phyloP scores from a whole-genome alignment of 2,113 vertebrate species.

The human (Homo sapiens) region DNA sequence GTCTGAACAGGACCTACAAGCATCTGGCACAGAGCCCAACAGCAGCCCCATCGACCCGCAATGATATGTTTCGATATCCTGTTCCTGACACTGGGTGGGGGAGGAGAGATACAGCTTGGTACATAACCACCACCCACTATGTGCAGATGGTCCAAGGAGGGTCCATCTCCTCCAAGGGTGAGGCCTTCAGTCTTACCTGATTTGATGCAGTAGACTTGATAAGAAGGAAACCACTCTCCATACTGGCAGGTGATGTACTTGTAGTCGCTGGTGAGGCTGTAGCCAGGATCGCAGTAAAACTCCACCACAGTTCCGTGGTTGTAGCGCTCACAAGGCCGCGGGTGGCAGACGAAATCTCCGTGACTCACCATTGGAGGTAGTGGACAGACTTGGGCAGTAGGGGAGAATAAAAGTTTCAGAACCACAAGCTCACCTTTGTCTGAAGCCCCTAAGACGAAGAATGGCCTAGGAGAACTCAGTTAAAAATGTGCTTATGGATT shows the following conservation, averaged over 20 bases:
- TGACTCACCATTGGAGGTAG: conserved; percentile 91
- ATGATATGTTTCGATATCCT: neutral
- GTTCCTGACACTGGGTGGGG: neutral
- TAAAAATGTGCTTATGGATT: fast-evolving
- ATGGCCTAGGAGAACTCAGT: fast-evolving
- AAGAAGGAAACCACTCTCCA: conserved; percentile 91
- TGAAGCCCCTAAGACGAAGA: neutral
- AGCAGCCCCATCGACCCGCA: neutral
- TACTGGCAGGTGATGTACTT: conserved; percentile 94
- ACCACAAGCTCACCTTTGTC: neutral
- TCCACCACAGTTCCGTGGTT: conserved; percentile 91
- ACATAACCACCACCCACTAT: fast-evolving
- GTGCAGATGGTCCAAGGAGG: too few species aligned
- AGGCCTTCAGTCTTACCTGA: conserved; percentile 80
- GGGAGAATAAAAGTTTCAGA: conserved; percentile 65
- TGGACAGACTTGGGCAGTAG: conserved; percentile 87
- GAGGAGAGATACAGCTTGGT: neutral
- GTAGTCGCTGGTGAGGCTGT: conserved; percentile 91
- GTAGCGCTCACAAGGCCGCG: conserved; percentile 90
- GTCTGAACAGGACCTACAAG: neutral
- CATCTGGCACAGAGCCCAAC: neutral
- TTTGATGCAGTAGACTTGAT: conserved; percentile 89
- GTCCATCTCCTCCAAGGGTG: fast-evolving
- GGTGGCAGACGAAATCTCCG: conserved; percentile 92
- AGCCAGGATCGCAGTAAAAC: conserved; percentile 92